Percentiles rank a stretch among this genome's conserved stretches.
Conservation (phyloP, 2,797 vertebrate genomes). For the Sebastes itinus region DNA sequence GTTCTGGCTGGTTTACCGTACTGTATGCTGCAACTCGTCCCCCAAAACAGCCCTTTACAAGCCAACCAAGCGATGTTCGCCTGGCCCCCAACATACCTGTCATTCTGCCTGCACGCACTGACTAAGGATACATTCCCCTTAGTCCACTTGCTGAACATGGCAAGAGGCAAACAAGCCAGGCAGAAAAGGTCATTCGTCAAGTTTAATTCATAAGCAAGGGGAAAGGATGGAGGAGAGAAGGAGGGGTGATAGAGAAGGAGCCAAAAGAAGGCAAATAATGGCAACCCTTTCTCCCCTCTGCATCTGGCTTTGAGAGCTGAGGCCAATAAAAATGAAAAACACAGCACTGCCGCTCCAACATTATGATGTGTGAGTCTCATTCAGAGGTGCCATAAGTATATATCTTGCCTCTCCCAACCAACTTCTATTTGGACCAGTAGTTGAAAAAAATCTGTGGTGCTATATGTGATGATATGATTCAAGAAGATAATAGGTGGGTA, state of each 20-base stretch:
- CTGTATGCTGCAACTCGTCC: slow-evolving; percentile 1
- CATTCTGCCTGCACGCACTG: slow-evolving; percentile 39
- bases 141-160: slow-evolving; percentile 67
- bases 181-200: slow-evolving; percentile 79
- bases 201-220: slow-evolving; percentile 65
- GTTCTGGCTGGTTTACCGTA: slow-evolving; percentile 20
- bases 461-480: slow-evolving; percentile 49
- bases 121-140: slow-evolving; percentile 59
- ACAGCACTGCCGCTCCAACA: slow-evolving; percentile 19
- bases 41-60: slow-evolving; percentile 7
- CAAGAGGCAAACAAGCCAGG: slow-evolving; percentile 68
- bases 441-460: not conserved
- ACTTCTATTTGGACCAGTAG: slow-evolving; percentile 2
- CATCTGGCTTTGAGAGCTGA: slow-evolving; percentile 31
- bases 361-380: slow-evolving; percentile 48
- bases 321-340: slow-evolving; percentile 56
- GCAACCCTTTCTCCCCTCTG: slow-evolving; percentile 27
- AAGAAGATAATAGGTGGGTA: slow-evolving; percentile 53
- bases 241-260: slow-evolving; percentile 5
- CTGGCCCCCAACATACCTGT: not conserved
- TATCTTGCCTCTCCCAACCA: slow-evolving; percentile 30
- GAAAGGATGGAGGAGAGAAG: slow-evolving; percentile 15
- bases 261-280: slow-evolving; percentile 17
- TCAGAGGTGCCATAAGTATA: slow-evolving; percentile 23
- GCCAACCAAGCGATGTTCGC: not conserved